Evolutionary conservation across 1,140 invertebrate species (phyloP).

Genomic region (Rhagoletis zephyria): DNA sequence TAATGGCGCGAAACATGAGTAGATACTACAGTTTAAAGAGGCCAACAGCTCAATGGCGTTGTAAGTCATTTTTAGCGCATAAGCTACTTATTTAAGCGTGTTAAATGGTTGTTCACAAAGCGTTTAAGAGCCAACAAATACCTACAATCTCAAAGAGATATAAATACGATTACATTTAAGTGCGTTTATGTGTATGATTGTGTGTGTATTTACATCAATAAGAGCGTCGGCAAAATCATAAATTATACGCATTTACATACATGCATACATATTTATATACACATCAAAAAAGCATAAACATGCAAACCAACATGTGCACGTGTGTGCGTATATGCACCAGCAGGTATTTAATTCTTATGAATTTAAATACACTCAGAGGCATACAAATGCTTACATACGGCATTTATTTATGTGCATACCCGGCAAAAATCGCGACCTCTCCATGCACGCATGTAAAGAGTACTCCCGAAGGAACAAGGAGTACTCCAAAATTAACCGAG

Average conservation of each 20-base stretch:
- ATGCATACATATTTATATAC: background rate
- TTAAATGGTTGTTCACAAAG: slow-evolving; percentile 26
- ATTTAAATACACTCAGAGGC: too few relatives aligned
- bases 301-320: background rate
- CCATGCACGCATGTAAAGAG: too few relatives aligned
- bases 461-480: too few relatives aligned
- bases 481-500: too few relatives aligned
- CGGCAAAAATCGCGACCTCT: too few relatives aligned
- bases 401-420: too few relatives aligned
- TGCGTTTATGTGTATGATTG: background rate
- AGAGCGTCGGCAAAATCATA: too few relatives aligned
- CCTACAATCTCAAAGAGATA: slow-evolving; percentile 12
- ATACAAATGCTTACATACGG: too few relatives aligned
- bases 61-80: background rate
- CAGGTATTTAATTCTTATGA: too few relatives aligned
- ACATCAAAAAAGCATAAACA: background rate
- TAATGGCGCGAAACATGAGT: background rate
- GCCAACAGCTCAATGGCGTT: background rate
- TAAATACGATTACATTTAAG: slow-evolving; percentile 8
- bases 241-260: background rate
- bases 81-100: slow-evolving; percentile 5
- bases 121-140: background rate
- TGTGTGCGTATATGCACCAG: background rate
- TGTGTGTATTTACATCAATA: too few relatives aligned
- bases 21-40: too few relatives aligned